Base-by-base conservation (phyloP, 2,888 invertebrate species). In the Punctoribates punctum region DNA sequence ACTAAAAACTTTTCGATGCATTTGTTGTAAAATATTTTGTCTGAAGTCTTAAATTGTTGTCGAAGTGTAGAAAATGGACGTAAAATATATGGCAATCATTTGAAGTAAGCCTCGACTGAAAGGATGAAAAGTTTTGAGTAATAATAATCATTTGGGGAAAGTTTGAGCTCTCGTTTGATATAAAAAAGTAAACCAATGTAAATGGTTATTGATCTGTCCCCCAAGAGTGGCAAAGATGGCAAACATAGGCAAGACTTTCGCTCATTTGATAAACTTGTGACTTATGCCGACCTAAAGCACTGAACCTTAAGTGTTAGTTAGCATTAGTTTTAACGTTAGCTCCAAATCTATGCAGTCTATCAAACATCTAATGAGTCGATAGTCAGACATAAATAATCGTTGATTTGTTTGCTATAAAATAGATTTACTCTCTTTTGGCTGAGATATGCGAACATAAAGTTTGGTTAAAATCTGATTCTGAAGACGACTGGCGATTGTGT, bases 161-260 rank as follows among this genome's bases (percentile, higher is more conserved):
- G 67, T 42, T 23, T 29, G 27, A 27, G 15, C 15, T 60, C 23
- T 23, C 23, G 5, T 34, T 34, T 34, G 23, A 38, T 65, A 29
- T 65, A 38, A 34, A 23, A 67, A 67, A 51, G 20, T 42, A 27
- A 65, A 65, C 29, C 67, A 27, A 67, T 67, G 67, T 29, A 67
- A 67, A 67, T 67, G 67, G 67, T 67, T 67, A 67, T 67, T 38
- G 67, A 67, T 67, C 65, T 29, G 20, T 67, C 38, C 42, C 67
- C 23, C 38, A 67, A 42, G 67, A 67, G 67, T 67, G 42, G 20
- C 67, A 67, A 13, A 60, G 23, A 60, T 60, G 15, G 27, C 29
- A 29, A 23, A 29, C 60, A 60, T 2, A 17, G 60, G 60, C 27
- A 60, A 60, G 23, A 57, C 11, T 20, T 27, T 27, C 3, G 29